phyloP scores from a whole-genome alignment of 2,113 vertebrate genomes.

The Meriones unguiculatus region DNA sequence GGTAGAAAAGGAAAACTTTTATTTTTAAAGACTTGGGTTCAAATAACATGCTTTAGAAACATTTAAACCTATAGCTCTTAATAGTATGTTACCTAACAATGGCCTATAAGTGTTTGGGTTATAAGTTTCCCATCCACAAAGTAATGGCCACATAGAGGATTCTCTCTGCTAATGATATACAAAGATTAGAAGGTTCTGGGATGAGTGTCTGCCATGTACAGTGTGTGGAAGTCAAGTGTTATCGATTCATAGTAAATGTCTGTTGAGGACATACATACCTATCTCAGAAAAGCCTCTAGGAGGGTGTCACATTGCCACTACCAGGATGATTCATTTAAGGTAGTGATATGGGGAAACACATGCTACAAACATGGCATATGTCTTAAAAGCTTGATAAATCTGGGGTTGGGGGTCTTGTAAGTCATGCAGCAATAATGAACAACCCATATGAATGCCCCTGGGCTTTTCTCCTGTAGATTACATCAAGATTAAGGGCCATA shows the following conservation, averaged over 20 bases:
- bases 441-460: constrained; percentile 18
- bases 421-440: constrained; percentile 16
- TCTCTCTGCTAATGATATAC: neutral
- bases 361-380: constrained; percentile 21
- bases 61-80: constrained; percentile 3
- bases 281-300: neutral
- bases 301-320: neutral
- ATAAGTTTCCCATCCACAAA: neutral
- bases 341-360: neutral
- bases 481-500: constrained; percentile 65
- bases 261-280: neutral
- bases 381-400: neutral
- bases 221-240: neutral
- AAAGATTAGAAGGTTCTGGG: neutral
- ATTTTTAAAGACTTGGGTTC: neutral
- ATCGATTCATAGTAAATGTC: neutral
- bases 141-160: neutral
- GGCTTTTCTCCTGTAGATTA: constrained; percentile 33
- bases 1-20: neutral
- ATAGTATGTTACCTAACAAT: neutral
- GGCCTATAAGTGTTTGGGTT: neutral
- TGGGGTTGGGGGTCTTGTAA: neutral
- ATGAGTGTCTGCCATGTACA: neutral
- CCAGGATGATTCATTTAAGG: neutral
- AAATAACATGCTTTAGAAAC: constrained; percentile 1